phyloP scores from a whole-genome alignment of 2,113 vertebrate genomes.

The Ploceus nigricollis region DNA sequence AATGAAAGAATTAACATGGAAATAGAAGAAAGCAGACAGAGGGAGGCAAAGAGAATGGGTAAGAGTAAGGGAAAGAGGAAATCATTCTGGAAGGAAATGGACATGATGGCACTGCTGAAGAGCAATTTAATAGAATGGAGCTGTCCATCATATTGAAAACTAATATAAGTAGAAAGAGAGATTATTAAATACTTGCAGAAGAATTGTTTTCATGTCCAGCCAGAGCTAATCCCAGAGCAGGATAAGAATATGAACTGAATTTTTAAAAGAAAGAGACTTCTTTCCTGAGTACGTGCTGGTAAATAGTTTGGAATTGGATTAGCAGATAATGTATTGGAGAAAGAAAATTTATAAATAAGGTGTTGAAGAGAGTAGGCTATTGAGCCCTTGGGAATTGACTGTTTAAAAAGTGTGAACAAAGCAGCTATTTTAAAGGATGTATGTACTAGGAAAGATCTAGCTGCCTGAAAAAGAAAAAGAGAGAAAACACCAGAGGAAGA shows the following conservation, averaged over 20 bases:
- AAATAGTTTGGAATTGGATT: background rate
- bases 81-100: background rate
- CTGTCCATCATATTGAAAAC: constrained; percentile 7
- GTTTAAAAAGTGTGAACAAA: background rate
- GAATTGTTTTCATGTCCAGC: constrained; percentile 9
- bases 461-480: background rate
- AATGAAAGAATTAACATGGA: background rate
- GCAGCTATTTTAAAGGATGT: background rate
- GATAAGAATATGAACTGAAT: background rate
- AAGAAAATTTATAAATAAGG: background rate
- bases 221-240: background rate
- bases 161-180: constrained; percentile 4
- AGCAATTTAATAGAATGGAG: background rate
- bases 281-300: background rate
- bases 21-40: background rate
- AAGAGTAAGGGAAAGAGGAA: background rate
- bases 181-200: constrained; percentile 26
- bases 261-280: background rate
- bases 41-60: background rate
- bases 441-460: background rate
- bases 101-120: background rate
- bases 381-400: background rate
- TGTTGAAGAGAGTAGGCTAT: background rate
- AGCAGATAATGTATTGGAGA: background rate
- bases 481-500: background rate